Evolutionary conservation across 1,140 invertebrate genomes (phyloP).

Genomic region (Conus betulinus): DNA sequence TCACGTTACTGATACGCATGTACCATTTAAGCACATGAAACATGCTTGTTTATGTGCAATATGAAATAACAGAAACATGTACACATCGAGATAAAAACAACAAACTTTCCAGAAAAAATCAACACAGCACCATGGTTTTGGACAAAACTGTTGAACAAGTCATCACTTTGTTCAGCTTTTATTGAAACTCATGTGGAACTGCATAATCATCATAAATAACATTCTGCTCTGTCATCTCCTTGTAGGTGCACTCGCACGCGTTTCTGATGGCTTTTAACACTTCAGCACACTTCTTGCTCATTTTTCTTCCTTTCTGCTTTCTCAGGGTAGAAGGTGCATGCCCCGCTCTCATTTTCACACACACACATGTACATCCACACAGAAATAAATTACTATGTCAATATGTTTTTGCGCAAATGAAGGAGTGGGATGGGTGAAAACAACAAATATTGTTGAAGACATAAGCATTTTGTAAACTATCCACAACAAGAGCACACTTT

Average conservation of each 20-base stretch:
- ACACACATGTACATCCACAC: not conserved
- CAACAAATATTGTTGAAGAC: not conserved
- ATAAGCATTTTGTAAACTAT: not conserved
- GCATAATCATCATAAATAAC: constrained; percentile 40
- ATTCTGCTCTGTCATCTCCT: constrained; percentile 2
- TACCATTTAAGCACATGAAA: too few species aligned
- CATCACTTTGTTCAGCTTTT: constrained; percentile 45
- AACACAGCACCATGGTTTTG: not conserved
- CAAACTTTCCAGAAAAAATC: not conserved
- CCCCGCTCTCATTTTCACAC: not conserved
- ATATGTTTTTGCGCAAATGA: not conserved
- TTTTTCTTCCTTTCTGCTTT: not conserved
- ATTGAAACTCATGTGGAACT: constrained; percentile 43
- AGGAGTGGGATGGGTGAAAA: not conserved
- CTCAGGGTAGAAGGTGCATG: constrained; percentile 28
- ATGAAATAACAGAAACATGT: not conserved
- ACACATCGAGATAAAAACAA: not conserved
- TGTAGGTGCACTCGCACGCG: not conserved
- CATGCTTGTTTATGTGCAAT: too few species aligned
- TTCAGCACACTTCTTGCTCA: not conserved
- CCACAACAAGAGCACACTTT: too few species aligned
- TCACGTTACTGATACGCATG: too few species aligned
- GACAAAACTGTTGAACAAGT: constrained; percentile 13
- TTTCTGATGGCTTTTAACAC: constrained; percentile 14
- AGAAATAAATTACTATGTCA: not conserved